phyloP scores from a whole-genome alignment of 2,113 vertebrate species.

The Taxidea taxus region DNA sequence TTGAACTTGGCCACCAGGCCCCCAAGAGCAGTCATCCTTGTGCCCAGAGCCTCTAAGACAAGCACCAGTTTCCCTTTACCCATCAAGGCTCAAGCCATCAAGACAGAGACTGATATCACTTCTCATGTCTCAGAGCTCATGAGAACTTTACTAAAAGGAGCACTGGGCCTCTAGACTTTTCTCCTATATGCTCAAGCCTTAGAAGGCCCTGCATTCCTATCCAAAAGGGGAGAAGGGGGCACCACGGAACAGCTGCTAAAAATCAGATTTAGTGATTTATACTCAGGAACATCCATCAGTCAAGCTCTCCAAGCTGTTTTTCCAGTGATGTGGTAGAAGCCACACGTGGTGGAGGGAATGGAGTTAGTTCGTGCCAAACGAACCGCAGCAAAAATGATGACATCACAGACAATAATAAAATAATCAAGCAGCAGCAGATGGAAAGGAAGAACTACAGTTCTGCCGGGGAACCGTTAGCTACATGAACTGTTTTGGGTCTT shows the following conservation, averaged over 20 bases:
- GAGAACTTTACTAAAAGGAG: not conserved
- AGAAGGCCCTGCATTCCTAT: not conserved
- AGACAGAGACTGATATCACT: not conserved
- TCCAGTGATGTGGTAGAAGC: not conserved
- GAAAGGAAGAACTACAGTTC: conserved; percentile 39
- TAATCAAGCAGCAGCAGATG: conserved; percentile 46
- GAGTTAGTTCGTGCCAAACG: not conserved
- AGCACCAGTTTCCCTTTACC: not conserved
- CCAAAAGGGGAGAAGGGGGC: not conserved
- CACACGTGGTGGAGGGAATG: not conserved
- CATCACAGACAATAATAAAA: conserved; percentile 29
- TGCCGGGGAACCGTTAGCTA: not conserved
- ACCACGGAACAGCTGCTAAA: not conserved
- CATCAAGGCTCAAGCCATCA: not conserved
- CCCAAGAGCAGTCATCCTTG: not conserved
- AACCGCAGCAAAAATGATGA: conserved; percentile 12
- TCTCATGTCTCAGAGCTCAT: not conserved
- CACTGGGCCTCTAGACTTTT: not conserved
- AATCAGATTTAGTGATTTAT: not conserved
- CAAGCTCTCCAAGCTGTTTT: not conserved
- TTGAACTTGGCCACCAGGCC: not conserved
- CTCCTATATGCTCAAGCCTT: not conserved
- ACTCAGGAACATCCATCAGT: not conserved
- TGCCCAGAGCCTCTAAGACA: not conserved
- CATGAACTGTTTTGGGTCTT: conserved; percentile 17